phyloP scores from a whole-genome alignment of 2,113 vertebrate genomes.

The Cyprinodon variegatus region DNA sequence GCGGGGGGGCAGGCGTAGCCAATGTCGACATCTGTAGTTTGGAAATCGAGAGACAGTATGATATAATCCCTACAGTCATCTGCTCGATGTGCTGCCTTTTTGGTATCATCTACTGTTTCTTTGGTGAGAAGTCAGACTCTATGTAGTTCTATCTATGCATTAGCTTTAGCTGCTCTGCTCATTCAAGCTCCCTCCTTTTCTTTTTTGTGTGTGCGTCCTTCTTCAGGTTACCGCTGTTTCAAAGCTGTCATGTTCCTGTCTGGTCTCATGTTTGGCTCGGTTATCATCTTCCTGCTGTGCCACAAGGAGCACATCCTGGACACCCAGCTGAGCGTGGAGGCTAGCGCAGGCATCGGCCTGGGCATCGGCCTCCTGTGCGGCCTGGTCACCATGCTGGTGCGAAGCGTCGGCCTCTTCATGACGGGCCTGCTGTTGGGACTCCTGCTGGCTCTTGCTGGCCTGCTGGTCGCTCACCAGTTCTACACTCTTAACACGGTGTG shows the following conservation, averaged over 20 bases:
- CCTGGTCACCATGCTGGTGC: constrained; percentile 89
- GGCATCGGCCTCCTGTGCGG: constrained; percentile 89
- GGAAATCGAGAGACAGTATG: constrained; percentile 81
- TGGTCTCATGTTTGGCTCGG: constrained; percentile 87
- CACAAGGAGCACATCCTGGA: constrained; percentile 89
- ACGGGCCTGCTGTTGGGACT: constrained; percentile 88
- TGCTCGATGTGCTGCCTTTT: constrained; percentile 89
- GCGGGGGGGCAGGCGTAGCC: constrained; percentile 49
- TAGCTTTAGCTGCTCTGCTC: background rate
- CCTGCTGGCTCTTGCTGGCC: constrained; percentile 80
- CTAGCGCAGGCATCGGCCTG: constrained; percentile 87
- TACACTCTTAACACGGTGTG: constrained; percentile 85
- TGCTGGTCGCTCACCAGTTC: constrained; percentile 83
- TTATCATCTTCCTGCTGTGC: constrained; percentile 89
- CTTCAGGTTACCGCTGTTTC: constrained; percentile 89
- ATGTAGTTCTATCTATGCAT: background rate
- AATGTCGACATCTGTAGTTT: constrained; percentile 78
- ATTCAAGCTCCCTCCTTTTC: background rate
- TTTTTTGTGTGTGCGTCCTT: constrained; percentile 2
- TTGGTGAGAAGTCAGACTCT: constrained; percentile 78
- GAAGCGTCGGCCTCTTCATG: constrained; percentile 90
- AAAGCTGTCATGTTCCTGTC: constrained; percentile 92
- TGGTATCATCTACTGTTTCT: constrained; percentile 90
- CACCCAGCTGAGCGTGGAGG: constrained; percentile 88
- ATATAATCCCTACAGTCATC: constrained; percentile 84